phyloP scores from a whole-genome alignment of 2,113 vertebrate genomes.

The Jaculus jaculus region DNA sequence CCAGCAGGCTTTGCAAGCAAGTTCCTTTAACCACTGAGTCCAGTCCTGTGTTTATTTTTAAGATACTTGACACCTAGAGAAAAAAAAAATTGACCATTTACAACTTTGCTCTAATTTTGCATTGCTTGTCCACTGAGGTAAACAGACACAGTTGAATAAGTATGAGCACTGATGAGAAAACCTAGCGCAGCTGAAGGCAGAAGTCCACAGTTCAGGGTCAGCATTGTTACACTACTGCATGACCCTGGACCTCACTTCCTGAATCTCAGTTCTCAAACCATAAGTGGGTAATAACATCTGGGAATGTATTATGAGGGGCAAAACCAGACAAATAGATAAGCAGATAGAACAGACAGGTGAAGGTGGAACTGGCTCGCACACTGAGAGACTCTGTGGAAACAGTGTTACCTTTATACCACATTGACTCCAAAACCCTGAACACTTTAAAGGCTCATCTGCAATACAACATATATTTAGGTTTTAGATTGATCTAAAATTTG shows the following conservation, averaged over 20 bases:
- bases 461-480: not conserved
- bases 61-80: not conserved
- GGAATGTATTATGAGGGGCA: constrained; percentile 10
- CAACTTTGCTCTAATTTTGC: not conserved
- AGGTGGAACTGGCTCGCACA: constrained; percentile 9
- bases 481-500: constrained; percentile 32
- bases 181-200: not conserved
- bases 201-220: no score
- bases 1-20: no score
- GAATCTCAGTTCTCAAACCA: not conserved
- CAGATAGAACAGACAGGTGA: not conserved
- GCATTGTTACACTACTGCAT: not conserved
- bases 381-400: not conserved
- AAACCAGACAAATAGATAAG: not conserved
- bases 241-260: not conserved
- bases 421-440: not conserved
- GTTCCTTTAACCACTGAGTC: no score
- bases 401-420: not conserved
- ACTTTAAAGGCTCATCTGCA: constrained; percentile 9
- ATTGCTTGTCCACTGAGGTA: not conserved
- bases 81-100: not conserved
- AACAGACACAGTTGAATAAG: not conserved
- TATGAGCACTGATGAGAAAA: not conserved
- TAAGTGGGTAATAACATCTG: not conserved
- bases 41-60: no score